A percentile compares a stretch with the other conserved stretches of the same genome.
These are phyloP conservation scores for Nibea albiflora DNA, from an alignment of 2,113 vertebrate genomes.

Conservation along the genomic window DNA sequence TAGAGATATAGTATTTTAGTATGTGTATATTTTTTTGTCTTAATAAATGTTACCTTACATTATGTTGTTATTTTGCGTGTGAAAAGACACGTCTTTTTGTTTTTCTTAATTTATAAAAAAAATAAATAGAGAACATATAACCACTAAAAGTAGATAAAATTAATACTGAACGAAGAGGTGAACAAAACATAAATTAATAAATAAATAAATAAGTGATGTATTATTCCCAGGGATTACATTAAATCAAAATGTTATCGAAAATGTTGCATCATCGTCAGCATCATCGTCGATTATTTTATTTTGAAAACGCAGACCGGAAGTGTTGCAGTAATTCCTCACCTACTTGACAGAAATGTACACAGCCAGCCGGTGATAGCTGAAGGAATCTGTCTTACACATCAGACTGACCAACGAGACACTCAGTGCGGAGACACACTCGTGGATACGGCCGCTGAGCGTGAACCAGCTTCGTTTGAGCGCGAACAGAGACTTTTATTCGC, in stretches of 20 bases:
- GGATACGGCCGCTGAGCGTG: not conserved
- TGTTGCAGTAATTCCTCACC: accelerated
- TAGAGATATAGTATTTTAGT: too few species aligned
- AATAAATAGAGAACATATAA: not conserved
- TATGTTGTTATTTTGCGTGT: too few species aligned
- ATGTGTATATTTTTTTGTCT: too few species aligned
- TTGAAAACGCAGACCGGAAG: conserved; percentile 37
- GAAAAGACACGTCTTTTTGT: too few species aligned
- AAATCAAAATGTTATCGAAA: not conserved
- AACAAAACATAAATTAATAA: not conserved
- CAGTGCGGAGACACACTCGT: not conserved
- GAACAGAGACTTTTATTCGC: not conserved
- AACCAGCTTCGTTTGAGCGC: not conserved
- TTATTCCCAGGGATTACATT: too few species aligned
- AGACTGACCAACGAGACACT: not conserved
- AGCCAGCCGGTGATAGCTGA: conserved; percentile 53
- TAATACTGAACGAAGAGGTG: not conserved
- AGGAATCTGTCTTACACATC: conserved; percentile 52
- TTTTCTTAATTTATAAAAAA: too few species aligned
- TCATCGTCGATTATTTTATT: conserved; percentile 3
- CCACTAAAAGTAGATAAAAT: too few species aligned
- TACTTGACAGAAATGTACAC: not conserved
- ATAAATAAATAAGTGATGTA: too few species aligned
- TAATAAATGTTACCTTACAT: too few species aligned
- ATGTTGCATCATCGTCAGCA: not conserved